Percentiles rank a stretch among this genome's conserved stretches.
Conservation (phyloP, 2,113 vertebrate genomes). For the human (Homo sapiens) region GRCh38 chr12:42028501-42029000, state of each 20-base stretch:
- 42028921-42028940: background rate
- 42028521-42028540: too few species aligned
- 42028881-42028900: background rate
- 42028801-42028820: background rate
- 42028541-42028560: too few species aligned
- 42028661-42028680: background rate
- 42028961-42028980: background rate
- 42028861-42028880: background rate
- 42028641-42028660: background rate
- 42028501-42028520: too few species aligned
- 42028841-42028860: background rate
- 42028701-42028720: background rate
- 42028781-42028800: background rate
- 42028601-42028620: background rate
- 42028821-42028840: background rate
- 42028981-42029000: background rate
- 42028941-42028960: background rate
- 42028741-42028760: background rate
- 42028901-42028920: background rate
- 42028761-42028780: background rate
- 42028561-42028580: too few species aligned
- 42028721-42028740: background rate
- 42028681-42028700: background rate
- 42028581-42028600: background rate
- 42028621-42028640: accelerated